Evolutionary conservation across 2,888 invertebrate species (phyloP), one percentile per base, ranked within the genome.

Genomic region (Cephus spinipes): DNA sequence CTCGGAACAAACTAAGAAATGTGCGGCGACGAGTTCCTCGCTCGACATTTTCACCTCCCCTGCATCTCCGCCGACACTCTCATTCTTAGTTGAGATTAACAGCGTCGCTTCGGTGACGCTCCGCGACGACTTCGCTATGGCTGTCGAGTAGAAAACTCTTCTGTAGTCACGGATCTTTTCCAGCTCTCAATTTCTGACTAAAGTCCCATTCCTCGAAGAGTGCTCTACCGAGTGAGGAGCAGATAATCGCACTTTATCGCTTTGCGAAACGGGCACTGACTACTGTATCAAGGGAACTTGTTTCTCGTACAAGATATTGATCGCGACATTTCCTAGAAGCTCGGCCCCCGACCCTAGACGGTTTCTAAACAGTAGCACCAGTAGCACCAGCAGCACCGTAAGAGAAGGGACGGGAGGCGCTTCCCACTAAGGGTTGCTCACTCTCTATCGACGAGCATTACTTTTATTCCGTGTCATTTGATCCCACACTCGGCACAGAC

Each of bases 391-490:
- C 12, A 12, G 31, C 71, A 33, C 71, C 71, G 9, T 55, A 55
- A 40, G 69, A 71, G 75, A 76, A 76, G 68, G 78, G 74, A 74
- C 78, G 69, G 36, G 71, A 77, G 55, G 2, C 23, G 55, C 55
- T 55, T 55, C 55, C 55, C 9, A 55, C 55, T 55, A 55, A 55
- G 55, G 55, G 55, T 23, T 55, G 55, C 55, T 55, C 55, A 55
- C 55, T 55, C 82, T 83, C 81, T 85, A 82, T 83, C 83, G 83
- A 79, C 81, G 82, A 81, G 88, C 89, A 89, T 90, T 90, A 90
- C 90, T 90, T 91, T 91, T 90, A 91, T 91, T 91, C 90, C 91
- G 91, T 91, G 90, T 91, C 91, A 91, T 91, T 91, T 91, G 89
- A 90, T 89, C 88, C 89, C 88, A 90, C 91, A 90, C 90, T 89